Conservation (phyloP, 2,113 vertebrate genomes). For the Neopipo cinnamomea region DNA sequence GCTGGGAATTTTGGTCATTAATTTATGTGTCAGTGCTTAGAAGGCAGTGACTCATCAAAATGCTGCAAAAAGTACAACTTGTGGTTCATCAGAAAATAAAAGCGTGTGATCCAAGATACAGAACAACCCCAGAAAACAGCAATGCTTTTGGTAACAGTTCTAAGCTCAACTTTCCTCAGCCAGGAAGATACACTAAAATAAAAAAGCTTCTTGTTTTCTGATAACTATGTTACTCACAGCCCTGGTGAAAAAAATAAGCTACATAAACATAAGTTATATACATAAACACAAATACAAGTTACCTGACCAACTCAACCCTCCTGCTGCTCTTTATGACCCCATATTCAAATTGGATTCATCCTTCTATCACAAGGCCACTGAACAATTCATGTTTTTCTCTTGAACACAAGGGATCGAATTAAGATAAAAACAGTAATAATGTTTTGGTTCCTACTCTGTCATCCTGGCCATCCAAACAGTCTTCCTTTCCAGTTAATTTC, state of each 20-base stretch:
- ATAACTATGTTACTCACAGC: background rate
- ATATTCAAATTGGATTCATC: background rate
- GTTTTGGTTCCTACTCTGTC: slow-evolving; percentile 42
- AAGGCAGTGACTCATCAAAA: background rate
- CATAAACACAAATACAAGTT: too few relatives aligned
- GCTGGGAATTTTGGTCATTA: background rate
- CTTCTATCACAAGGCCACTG: background rate
- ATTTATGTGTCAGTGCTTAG: background rate
- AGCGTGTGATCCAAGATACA: background rate
- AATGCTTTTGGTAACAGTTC: background rate
- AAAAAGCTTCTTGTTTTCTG: background rate
- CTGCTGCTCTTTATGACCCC: background rate
- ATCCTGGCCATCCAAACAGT: background rate
- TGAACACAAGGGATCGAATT: accelerated
- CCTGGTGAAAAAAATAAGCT: background rate
- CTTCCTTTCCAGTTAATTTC: slow-evolving; percentile 11
- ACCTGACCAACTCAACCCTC: background rate
- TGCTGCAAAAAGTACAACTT: background rate
- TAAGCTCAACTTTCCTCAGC: background rate
- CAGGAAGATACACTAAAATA: background rate
- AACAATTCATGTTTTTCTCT: background rate
- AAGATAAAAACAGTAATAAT: background rate
- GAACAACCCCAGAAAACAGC: background rate
- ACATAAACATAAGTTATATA: background rate
- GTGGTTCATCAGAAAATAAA: background rate